Base-by-base conservation (phyloP, 2,113 vertebrate genomes). In the Carettochelys insculpta region DNA sequence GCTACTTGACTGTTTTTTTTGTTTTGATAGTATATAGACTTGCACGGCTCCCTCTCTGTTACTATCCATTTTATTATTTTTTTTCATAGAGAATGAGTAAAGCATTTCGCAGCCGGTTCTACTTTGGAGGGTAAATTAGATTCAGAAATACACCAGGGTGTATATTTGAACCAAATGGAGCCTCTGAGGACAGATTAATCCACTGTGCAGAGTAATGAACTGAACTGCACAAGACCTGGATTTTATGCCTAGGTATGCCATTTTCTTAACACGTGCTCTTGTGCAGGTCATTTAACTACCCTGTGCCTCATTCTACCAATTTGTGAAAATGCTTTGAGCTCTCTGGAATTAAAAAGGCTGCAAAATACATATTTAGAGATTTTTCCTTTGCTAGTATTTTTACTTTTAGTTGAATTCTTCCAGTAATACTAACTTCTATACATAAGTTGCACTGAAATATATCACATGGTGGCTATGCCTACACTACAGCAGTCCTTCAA, bases 361-460 rank as follows among this genome's bases (percentile, higher is more conserved):
- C 34, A 65, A 65, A n/a, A n/a, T n/a, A 65, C 34, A 68, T 68
- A 68, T 68, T 61, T 38, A 68, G n/a, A 68, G 17, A 68, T 68
- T 38, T n/a, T 68, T 68, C 61, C n/a, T 38, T 19, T 38, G 9
- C 9, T n/a, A 38, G 19, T 65, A 38, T 38, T 8, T 8, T 65
- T 9, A 68, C 38, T 34, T 68, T 82, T 83, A 65, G 84, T 65
- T 88, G 87, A 53, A 82, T 48, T 24, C 22, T 80, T 90, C 83
- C 90, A 52, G 29, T 76, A 84, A 80, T 92, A 87, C 24, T 85
- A 71, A 34, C 77, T 93, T 89, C 43, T 93, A 90, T 61, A 82
- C 47, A 82, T 77, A 95, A 89, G n/a, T 92, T 58, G 76, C 0
- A 2, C 56, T 88, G 90, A 92, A 92, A 94, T 73, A 77, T 82